Evolutionary conservation across 2,797 vertebrate genomes (phyloP).

Genomic region (Tokudaia muenninki): DNA sequence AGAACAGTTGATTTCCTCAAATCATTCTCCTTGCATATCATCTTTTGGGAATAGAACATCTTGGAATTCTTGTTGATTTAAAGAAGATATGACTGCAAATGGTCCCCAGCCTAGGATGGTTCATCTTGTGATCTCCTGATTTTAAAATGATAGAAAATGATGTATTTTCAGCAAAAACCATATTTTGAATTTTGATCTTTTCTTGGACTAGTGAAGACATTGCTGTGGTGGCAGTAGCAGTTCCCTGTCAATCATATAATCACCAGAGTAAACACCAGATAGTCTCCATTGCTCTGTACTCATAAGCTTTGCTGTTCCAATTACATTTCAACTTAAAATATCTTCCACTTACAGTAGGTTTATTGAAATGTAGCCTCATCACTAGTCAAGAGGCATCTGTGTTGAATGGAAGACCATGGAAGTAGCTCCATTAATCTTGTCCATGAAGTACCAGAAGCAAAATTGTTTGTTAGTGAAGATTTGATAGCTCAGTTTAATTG

Average conservation of each 20-base stretch:
- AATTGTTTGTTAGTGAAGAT: background rate
- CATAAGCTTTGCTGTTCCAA: background rate
- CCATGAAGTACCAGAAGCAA: background rate
- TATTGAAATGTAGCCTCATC: background rate
- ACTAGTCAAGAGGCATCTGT: background rate
- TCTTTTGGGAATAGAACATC: background rate
- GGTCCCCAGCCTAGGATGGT: background rate
- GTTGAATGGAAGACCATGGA: background rate
- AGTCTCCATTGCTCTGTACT: background rate
- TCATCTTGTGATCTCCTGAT: background rate
- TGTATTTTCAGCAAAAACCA: background rate
- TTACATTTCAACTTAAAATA: background rate
- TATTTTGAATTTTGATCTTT: background rate
- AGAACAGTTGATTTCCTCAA: slow-evolving; percentile 7
- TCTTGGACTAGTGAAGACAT: background rate
- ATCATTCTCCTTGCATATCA: background rate
- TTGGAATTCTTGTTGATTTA: slow-evolving; percentile 33
- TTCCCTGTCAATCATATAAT: background rate
- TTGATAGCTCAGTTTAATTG: background rate
- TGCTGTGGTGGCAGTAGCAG: background rate
- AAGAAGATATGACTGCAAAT: background rate
- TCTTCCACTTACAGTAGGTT: background rate
- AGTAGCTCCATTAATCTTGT: background rate
- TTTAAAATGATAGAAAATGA: background rate
- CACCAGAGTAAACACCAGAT: background rate